Evolutionary conservation across 2,888 invertebrate genomes (phyloP).

Genomic region (Dorcus parallelipipedus): DNA sequence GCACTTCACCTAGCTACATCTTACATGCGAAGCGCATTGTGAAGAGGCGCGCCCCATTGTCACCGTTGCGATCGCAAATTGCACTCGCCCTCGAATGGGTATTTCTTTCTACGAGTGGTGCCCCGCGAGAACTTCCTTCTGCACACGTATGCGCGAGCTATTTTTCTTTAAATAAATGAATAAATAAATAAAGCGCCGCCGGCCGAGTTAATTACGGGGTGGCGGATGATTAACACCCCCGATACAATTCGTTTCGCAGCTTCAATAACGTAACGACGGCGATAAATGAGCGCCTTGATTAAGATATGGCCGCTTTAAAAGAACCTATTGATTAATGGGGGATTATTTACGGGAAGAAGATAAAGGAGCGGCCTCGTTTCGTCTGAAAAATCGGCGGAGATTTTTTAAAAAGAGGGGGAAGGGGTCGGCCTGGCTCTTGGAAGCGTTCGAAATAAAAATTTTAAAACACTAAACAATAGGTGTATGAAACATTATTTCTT

Average conservation of each 20-base stretch:
- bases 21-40: neutral
- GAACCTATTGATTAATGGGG: conserved; percentile 1
- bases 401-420: neutral
- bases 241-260: conserved; percentile 8
- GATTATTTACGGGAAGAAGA: neutral
- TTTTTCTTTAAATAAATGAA: too few species aligned
- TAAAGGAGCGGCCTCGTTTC: neutral
- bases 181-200: too few species aligned
- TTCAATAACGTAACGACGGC: conserved; percentile 31
- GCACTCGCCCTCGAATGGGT: neutral
- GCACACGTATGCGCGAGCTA: too few species aligned
- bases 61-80: neutral
- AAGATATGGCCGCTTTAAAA: conserved; percentile 23
- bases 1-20: conserved; percentile 1
- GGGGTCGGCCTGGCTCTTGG: too few species aligned
- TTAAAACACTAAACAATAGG: too few species aligned
- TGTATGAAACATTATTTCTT: too few species aligned
- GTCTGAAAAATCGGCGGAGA: neutral
- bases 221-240: too few species aligned
- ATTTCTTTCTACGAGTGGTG: conserved; percentile 1
- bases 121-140: neutral
- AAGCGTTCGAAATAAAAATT: too few species aligned
- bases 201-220: too few species aligned
- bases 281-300: conserved; percentile 29
- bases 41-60: neutral